Evolutionary conservation across 2,888 invertebrate species (phyloP), one percentile per base, ranked within the genome.

Genomic region (Plusia festucae): DNA sequence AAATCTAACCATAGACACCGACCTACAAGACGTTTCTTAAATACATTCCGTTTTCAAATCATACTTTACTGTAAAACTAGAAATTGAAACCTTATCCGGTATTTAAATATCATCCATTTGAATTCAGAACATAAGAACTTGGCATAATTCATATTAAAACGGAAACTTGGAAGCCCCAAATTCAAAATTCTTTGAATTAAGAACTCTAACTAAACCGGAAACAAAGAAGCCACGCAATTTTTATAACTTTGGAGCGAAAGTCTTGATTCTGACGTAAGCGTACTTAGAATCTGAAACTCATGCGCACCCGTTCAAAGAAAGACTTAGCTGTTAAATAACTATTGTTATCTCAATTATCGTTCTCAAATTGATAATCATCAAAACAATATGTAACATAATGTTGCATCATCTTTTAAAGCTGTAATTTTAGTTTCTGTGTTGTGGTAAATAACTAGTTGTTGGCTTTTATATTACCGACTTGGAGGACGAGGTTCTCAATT

Each of bases 281-380:
- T 58, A 40, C 52, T 60, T 62, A 57, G 72, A 78, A 75, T 76
- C 70, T 78, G 73, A 81, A 81, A 78, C 84, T 85, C 79, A 75
- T 82, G 84, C 71, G 84, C 84, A 83, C 82, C 82, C 76, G 65
- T 74, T 77, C 70, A 64, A 66, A 65, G 53, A 65, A 68, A 78
- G 57, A 74, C 77, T 72, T 68, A 79, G 68, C 66, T 65, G 74
- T 82, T 83, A 81, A 82, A 86, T 87, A 87, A 86, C 81, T 65
- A 80, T 72, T 76, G 81, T 86, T 82, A 85, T 84, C 83, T 84
- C 83, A 85, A 85, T 86, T 85, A 80, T 68, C 72, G 80, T 75
- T 73, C 68, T 80, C 60, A 46, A 75, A 82, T 63, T 77, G 78
- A 82, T 82, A 82, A 73, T 72, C 68, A 83, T 85, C 79, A 65